phyloP scores from a whole-genome alignment of 2,113 vertebrate species.

The Corydoras maculifer region DNA sequence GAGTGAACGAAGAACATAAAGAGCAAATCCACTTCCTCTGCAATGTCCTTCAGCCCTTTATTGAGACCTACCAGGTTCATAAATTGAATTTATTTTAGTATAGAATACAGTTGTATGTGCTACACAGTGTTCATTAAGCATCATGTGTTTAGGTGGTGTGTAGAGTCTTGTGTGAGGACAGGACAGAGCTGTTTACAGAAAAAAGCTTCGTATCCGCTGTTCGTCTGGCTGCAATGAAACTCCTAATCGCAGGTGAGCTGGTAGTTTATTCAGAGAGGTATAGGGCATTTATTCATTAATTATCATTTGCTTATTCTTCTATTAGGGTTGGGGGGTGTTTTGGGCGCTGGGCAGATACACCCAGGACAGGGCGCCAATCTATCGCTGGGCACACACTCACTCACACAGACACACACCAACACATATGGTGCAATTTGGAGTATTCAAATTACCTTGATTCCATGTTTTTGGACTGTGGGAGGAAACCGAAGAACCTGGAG shows the following conservation, averaged over 20 bases:
- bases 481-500: too few species aligned
- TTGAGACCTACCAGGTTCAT: slow-evolving; percentile 84
- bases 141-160: slow-evolving; percentile 71
- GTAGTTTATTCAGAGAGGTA: too few species aligned
- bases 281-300: too few species aligned
- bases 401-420: too few species aligned
- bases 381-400: too few species aligned
- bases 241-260: slow-evolving; percentile 31
- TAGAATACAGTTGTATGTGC: background rate
- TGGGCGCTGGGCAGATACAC: too few species aligned
- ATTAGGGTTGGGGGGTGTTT: too few species aligned
- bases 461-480: too few species aligned
- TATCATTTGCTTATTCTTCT: too few species aligned
- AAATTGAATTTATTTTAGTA: background rate
- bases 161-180: slow-evolving; percentile 69
- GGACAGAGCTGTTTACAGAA: slow-evolving; percentile 65
- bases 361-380: too few species aligned
- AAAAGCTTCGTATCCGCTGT: slow-evolving; percentile 70
- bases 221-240: slow-evolving; percentile 65
- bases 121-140: background rate
- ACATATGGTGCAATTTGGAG: too few species aligned
- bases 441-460: too few species aligned
- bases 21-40: slow-evolving; percentile 69
- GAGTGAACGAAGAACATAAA: slow-evolving; percentile 59
- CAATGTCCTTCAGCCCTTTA: slow-evolving; percentile 78